Conservation (phyloP, 2,888 invertebrate species). For the Eucera pruinosa region DNA sequence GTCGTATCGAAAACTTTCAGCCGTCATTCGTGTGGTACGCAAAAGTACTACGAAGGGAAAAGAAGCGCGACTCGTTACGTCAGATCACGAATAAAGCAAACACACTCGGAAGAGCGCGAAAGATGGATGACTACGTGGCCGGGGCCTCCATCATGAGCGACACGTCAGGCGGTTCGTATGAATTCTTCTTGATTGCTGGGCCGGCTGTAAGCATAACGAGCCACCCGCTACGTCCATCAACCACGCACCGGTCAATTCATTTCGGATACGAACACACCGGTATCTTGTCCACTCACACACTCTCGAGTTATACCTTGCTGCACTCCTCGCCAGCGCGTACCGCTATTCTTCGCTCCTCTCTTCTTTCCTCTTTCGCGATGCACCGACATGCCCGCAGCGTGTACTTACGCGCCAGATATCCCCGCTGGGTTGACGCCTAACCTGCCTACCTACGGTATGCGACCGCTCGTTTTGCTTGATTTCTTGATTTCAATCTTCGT, state of each 20-base stretch:
- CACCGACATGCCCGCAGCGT: constrained; percentile 65
- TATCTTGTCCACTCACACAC: neutral
- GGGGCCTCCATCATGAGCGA: constrained; percentile 82
- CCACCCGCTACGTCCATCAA: constrained; percentile 84
- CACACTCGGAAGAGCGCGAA: constrained; percentile 74
- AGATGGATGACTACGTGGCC: constrained; percentile 80
- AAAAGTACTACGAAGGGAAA: neutral
- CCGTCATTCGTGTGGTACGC: no score
- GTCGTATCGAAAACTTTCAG: no score
- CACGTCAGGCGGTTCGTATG: constrained; percentile 81
- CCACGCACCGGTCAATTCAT: constrained; percentile 78
- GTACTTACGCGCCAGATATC: constrained; percentile 71
- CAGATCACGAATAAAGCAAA: constrained; percentile 72
- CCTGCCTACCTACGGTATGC: constrained; percentile 67
- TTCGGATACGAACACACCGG: constrained; percentile 64
- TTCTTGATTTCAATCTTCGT: constrained; percentile 71
- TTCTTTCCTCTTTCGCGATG: neutral
- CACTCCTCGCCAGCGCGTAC: constrained; percentile 28
- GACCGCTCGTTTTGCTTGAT: constrained; percentile 62
- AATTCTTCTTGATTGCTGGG: constrained; percentile 81
- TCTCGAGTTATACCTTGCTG: no score
- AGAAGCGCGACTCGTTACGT: constrained; percentile 58
- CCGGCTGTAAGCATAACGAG: constrained; percentile 79
- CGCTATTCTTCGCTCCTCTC: neutral
- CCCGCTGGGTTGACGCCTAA: constrained; percentile 73